A percentile compares a stretch with the other conserved stretches of the same genome.
Evolutionary conservation across 2,888 invertebrate species (phyloP).

Genomic region (Melanargia galathea): DNA sequence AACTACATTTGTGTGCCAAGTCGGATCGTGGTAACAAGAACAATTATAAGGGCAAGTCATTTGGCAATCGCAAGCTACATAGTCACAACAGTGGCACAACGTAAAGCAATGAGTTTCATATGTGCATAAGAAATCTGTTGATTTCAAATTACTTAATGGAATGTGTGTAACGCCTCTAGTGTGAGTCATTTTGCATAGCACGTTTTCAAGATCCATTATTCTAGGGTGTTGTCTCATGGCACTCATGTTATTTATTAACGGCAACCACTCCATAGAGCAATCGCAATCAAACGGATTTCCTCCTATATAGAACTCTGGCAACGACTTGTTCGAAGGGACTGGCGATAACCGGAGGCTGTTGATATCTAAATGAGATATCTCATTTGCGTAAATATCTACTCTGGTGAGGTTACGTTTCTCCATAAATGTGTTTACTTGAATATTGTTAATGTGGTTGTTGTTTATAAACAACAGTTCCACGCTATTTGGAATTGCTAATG

Average conservation of each 20-base stretch:
- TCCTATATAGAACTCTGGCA: slow-evolving; percentile 95
- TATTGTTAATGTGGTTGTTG: slow-evolving; percentile 91
- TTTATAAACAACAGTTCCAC: slow-evolving; percentile 93
- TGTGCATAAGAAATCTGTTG: slow-evolving; percentile 93
- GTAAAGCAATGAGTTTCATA: slow-evolving; percentile 97
- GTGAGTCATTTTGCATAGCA: slow-evolving; percentile 93
- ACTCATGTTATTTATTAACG: slow-evolving; percentile 93
- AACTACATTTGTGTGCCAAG: slow-evolving; percentile 95
- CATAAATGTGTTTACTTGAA: slow-evolving; percentile 92
- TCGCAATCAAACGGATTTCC: slow-evolving; percentile 97
- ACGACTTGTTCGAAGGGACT: slow-evolving; percentile 86
- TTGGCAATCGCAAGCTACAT: slow-evolving; percentile 97
- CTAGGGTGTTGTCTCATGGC: slow-evolving; percentile 91
- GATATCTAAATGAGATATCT: slow-evolving; percentile 91
- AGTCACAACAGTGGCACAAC: slow-evolving; percentile 97
- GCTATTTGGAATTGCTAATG: slow-evolving; percentile 92
- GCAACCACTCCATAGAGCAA: slow-evolving; percentile 97
- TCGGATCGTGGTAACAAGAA: slow-evolving; percentile 96
- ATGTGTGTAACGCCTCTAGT: slow-evolving; percentile 90
- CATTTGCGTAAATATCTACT: slow-evolving; percentile 95
- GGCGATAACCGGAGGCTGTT: slow-evolving; percentile 90
- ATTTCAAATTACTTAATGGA: slow-evolving; percentile 87
- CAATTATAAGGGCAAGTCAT: slow-evolving; percentile 97
- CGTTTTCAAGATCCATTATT: slow-evolving; percentile 93
- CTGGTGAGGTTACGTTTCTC: slow-evolving; percentile 92